Percentiles rank a stretch among this genome's conserved stretches.
Evolutionary conservation across 1,140 invertebrate genomes (phyloP).

Genomic region (Drosophila watanabei): DNA sequence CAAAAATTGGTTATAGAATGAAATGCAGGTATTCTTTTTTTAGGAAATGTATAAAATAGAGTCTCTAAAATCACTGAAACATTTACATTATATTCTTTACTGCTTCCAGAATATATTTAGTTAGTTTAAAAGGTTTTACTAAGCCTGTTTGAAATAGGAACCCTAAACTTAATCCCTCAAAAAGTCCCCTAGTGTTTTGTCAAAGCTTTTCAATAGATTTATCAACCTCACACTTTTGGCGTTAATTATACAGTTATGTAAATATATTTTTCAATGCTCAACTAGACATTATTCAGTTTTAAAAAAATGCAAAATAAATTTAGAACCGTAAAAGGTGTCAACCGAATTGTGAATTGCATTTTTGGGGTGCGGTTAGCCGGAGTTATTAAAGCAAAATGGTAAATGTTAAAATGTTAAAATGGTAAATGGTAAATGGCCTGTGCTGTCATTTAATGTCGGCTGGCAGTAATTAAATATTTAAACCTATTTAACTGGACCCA

Average conservation of each 20-base stretch:
- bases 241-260: conserved; percentile 7
- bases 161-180: not conserved
- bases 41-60: too few relatives aligned
- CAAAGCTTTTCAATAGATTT: not conserved
- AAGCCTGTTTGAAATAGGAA: too few relatives aligned
- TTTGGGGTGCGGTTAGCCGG: conserved; percentile 55
- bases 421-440: conserved; percentile 28
- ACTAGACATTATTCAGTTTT: conserved; percentile 5
- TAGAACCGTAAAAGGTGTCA: conserved; percentile 54
- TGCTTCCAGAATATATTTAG: too few relatives aligned
- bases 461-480: conserved; percentile 78
- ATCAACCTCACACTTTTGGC: conserved; percentile 23
- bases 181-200: not conserved
- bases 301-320: conserved; percentile 10
- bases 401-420: not conserved
- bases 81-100: too few relatives aligned
- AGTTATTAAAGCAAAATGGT: conserved; percentile 60
- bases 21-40: not conserved
- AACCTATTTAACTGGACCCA: conserved; percentile 36
- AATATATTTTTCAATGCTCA: not conserved
- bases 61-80: too few relatives aligned
- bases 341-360: conserved; percentile 53
- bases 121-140: too few relatives aligned
- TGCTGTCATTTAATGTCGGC: conserved; percentile 60
- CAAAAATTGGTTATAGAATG: not conserved